Evolutionary conservation across 1,140 invertebrate genomes (phyloP).

Genomic region (Eumeta japonica): DNA sequence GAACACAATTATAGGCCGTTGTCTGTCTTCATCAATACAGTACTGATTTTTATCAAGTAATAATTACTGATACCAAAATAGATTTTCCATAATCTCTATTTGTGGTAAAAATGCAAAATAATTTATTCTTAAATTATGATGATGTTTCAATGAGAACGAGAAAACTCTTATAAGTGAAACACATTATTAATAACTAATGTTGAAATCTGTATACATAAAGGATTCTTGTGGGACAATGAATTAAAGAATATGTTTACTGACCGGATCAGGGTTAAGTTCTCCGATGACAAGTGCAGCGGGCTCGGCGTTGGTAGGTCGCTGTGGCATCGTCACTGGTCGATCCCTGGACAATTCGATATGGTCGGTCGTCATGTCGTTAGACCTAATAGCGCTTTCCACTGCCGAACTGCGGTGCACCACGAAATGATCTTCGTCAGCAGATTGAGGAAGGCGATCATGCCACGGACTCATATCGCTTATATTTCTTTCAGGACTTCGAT

Average conservation of each 20-base stretch:
- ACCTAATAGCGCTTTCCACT: slow-evolving; percentile 8
- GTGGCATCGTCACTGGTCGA: slow-evolving; percentile 11
- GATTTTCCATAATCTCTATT: too few relatives aligned
- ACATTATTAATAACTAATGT: too few relatives aligned
- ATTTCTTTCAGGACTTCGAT: slow-evolving; percentile 32
- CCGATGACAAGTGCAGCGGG: slow-evolving; percentile 42
- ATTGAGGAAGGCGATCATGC: slow-evolving; percentile 17
- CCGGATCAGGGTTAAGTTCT: slow-evolving; percentile 39
- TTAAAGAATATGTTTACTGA: slow-evolving; percentile 13
- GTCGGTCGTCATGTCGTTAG: slow-evolving; percentile 21
- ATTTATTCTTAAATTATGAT: too few relatives aligned
- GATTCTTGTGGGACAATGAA: too few relatives aligned
- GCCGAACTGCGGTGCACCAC: slow-evolving; percentile 17
- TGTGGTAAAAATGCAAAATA: too few relatives aligned
- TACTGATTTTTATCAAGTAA: too few relatives aligned
- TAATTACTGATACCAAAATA: too few relatives aligned
- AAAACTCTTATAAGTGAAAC: too few relatives aligned
- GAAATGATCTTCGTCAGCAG: slow-evolving; percentile 19
- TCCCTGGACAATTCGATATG: slow-evolving; percentile 22
- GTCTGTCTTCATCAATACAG: too few relatives aligned
- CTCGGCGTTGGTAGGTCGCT: slow-evolving; percentile 19
- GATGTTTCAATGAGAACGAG: too few relatives aligned
- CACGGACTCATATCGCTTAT: slow-evolving; percentile 24
- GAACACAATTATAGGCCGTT: too few relatives aligned
- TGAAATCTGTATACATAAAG: too few relatives aligned